A percentile compares a stretch with the other conserved stretches of the same genome.
Evolutionary conservation across 1,140 invertebrate species (phyloP).

Genomic region (Paraescarpia echinospica): DNA sequence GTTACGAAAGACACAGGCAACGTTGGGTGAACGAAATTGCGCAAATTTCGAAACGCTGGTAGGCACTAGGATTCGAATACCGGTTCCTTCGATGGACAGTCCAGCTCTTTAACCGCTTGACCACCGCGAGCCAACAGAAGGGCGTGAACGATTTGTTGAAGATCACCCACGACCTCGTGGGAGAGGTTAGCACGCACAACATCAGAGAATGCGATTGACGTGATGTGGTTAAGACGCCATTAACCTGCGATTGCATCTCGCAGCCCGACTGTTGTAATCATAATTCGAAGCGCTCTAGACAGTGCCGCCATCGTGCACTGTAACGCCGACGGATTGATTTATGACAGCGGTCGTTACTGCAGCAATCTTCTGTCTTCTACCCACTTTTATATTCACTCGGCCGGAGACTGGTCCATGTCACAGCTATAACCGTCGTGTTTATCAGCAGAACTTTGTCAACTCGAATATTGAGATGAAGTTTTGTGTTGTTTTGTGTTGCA

Average conservation of each 20-base stretch:
- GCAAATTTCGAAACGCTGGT: too few relatives aligned
- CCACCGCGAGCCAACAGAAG: not conserved
- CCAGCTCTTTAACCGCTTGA: too few relatives aligned
- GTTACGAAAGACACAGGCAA: too few relatives aligned
- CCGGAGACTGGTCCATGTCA: not conserved
- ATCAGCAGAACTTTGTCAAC: not conserved
- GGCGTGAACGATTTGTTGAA: not conserved
- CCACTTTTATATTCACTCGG: not conserved
- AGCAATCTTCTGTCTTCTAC: not conserved
- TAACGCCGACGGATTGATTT: not conserved
- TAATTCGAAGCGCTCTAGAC: not conserved
- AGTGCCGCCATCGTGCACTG: not conserved
- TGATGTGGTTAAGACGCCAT: not conserved
- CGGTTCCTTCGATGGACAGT: too few relatives aligned
- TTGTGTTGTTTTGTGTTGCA: too few relatives aligned
- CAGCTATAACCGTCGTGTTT: not conserved
- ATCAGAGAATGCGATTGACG: not conserved
- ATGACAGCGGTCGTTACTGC: not conserved
- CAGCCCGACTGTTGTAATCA: not conserved
- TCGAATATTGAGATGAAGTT: not conserved
- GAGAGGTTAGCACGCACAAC: not conserved
- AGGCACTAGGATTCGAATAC: too few relatives aligned
- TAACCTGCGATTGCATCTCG: not conserved
- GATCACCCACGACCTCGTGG: not conserved
- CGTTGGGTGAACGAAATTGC: too few relatives aligned